These are phyloP conservation scores for Rhopalosiphum padi DNA, from an alignment of 1,140 invertebrate genomes.

Conservation along the genomic window DNA sequence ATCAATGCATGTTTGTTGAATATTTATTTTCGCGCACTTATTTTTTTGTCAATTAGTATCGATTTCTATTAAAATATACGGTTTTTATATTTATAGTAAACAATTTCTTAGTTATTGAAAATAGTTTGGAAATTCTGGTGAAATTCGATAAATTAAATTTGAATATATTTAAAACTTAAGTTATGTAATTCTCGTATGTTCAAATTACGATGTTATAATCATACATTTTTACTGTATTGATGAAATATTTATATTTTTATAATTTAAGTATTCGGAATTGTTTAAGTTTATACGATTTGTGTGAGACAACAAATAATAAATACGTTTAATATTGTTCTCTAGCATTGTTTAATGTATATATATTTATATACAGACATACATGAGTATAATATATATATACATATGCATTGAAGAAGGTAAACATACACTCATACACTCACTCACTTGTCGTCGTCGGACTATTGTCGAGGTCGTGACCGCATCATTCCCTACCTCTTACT, in stretches of 20 bases:
- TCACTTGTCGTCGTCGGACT: slow-evolving; percentile 30
- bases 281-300: neutral
- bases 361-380: neutral
- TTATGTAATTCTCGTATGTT: neutral
- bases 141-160: neutral
- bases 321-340: neutral
- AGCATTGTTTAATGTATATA: neutral
- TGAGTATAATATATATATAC: neutral
- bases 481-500: neutral
- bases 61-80: neutral
- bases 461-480: slow-evolving; percentile 43
- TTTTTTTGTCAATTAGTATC: neutral
- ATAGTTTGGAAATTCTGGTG: neutral
- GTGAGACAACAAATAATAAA: neutral
- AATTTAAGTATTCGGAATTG: neutral
- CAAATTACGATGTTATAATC: neutral
- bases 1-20: neutral
- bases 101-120: neutral
- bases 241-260: neutral
- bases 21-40: neutral
- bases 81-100: neutral
- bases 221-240: neutral
- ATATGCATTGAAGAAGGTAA: neutral
- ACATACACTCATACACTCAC: neutral
- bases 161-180: neutral